phyloP scores from a whole-genome alignment of 2,113 vertebrate genomes.

The Crotalus tigris region DNA sequence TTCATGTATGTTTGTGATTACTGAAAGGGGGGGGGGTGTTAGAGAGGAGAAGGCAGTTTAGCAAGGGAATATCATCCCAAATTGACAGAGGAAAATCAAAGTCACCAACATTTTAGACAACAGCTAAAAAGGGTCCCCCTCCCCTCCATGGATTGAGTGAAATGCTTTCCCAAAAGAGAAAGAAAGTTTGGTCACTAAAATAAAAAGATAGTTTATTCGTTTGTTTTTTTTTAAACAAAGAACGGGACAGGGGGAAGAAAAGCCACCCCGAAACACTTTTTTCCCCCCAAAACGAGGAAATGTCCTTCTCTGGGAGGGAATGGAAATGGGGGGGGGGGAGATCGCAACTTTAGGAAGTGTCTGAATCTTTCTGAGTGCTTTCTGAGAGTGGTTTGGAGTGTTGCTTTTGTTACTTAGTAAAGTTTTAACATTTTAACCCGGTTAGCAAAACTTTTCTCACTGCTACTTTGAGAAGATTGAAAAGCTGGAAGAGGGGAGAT shows the following conservation, averaged over 20 bases:
- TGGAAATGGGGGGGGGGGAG: neutral
- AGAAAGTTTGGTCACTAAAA: constrained; percentile 13
- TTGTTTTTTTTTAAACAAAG: constrained; percentile 18
- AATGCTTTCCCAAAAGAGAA: neutral
- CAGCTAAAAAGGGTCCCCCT: constrained; percentile 8
- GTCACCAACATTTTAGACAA: constrained; percentile 27
- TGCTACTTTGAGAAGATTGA: constrained; percentile 2
- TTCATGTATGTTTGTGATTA: constrained; percentile 70
- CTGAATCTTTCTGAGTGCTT: neutral
- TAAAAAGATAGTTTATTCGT: neutral
- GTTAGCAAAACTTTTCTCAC: constrained; percentile 3
- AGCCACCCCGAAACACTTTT: neutral
- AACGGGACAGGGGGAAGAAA: neutral
- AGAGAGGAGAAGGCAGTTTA: constrained; percentile 32
- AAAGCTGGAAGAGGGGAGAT: neutral
- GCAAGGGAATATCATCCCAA: constrained; percentile 55
- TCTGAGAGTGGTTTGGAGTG: neutral
- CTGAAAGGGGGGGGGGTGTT: constrained; percentile 9
- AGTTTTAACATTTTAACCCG: constrained; percentile 18
- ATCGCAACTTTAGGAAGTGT: neutral
- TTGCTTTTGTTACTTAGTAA: neutral
- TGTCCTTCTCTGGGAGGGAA: neutral
- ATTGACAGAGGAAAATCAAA: constrained; percentile 60
- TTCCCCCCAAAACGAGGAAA: constrained; percentile 3
- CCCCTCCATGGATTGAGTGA: neutral